Evolutionary conservation across 2,888 invertebrate genomes (phyloP).

Genomic region (Agrilus cyanescens): DNA sequence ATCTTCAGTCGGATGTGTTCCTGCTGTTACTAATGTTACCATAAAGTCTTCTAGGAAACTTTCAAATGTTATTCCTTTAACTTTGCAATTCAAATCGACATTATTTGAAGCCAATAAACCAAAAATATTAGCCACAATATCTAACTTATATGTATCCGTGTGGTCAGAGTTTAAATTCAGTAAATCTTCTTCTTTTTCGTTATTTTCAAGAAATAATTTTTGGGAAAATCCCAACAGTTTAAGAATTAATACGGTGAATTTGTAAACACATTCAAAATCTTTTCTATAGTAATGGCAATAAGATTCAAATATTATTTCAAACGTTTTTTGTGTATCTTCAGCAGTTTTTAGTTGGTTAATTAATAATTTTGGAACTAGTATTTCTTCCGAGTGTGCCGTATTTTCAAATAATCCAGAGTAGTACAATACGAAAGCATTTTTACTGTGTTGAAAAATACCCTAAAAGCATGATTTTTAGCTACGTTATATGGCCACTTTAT

Average conservation of each 20-base stretch:
- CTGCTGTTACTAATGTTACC: conserved; percentile 21
- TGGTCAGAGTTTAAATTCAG: conserved; percentile 7
- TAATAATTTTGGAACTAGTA: conserved; percentile 15
- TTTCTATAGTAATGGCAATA: conserved; percentile 18
- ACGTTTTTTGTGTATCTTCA: conserved; percentile 10
- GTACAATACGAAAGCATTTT: conserved; percentile 17
- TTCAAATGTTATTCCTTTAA: conserved; percentile 20
- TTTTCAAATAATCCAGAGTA: conserved; percentile 16
- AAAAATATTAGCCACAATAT: conserved; percentile 17
- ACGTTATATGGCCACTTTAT: no score
- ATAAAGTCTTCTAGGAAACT: conserved; percentile 15
- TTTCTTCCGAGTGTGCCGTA: conserved; percentile 11
- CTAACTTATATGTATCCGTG: conserved; percentile 20
- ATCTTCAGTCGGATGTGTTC: conserved; percentile 16
- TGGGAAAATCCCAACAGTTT: conserved; percentile 24
- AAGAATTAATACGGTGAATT: conserved; percentile 22
- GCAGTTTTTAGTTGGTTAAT: conserved; percentile 17
- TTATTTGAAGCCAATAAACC: conserved; percentile 11
- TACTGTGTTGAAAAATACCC: conserved; percentile 22
- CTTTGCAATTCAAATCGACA: conserved; percentile 15
- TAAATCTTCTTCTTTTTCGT: conserved; percentile 14
- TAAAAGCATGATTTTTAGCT: conserved; percentile 18
- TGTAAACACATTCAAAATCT: conserved; percentile 20
- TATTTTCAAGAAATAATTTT: conserved; percentile 15
- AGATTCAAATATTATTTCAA: conserved; percentile 24